phyloP scores from a whole-genome alignment of 2,888 invertebrate species.

The Tachina lurida region DNA sequence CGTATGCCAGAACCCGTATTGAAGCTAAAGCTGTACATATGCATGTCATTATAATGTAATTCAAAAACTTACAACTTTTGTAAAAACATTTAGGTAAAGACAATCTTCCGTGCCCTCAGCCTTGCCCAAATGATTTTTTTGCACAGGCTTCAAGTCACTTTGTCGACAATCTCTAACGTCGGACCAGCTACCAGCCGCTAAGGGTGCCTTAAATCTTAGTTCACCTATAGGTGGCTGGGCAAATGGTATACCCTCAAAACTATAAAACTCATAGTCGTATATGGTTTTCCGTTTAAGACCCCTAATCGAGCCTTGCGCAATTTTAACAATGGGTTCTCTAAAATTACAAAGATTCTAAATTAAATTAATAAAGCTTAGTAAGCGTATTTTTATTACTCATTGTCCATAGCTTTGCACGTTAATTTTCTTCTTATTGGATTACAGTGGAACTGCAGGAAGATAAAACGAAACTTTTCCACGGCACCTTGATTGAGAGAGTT shows the following conservation, averaged over 20 bases:
- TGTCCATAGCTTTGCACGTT: conserved; percentile 15
- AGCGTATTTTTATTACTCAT: conserved; percentile 12
- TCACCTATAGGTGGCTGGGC: conserved; percentile 81
- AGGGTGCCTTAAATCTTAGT: conserved; percentile 82
- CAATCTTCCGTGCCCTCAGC: conserved; percentile 83
- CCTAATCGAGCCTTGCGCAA: conserved; percentile 79
- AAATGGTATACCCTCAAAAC: conserved; percentile 81
- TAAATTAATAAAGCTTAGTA: not conserved
- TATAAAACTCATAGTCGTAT: conserved; percentile 79
- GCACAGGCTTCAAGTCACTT: conserved; percentile 79
- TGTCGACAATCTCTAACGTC: conserved; percentile 82
- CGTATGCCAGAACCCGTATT: conserved; percentile 78
- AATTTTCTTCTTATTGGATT: conserved; percentile 13
- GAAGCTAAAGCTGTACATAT: not conserved
- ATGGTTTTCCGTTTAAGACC: conserved; percentile 80
- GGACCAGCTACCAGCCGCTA: conserved; percentile 82
- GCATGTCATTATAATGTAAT: not conserved
- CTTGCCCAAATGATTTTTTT: conserved; percentile 80
- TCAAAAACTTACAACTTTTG: conserved; percentile 72
- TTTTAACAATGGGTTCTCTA: conserved; percentile 51
- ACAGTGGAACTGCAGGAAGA: not conserved
- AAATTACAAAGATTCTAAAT: not conserved
- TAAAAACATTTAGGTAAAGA: conserved; percentile 82
- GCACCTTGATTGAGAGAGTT: conserved; percentile 19
- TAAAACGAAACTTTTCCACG: not conserved